These are phyloP conservation scores for Xylocopa sonorina DNA, from an alignment of 1,140 invertebrate genomes.

Conservation along the genomic window DNA sequence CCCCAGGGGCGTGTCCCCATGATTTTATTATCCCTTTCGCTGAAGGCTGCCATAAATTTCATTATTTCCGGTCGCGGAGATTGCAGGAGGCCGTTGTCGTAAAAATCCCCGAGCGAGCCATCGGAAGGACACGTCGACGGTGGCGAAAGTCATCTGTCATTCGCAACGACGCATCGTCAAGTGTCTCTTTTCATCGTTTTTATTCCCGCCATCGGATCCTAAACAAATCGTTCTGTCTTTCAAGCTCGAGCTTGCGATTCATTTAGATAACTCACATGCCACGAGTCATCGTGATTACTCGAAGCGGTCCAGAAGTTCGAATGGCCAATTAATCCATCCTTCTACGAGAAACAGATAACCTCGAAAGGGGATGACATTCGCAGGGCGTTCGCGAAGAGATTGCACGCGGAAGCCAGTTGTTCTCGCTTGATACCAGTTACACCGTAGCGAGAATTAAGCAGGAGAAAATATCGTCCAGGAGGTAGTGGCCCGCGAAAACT, in stretches of 20 bases:
- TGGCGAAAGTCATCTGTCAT: conserved; percentile 35
- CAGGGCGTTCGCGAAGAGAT: too few relatives aligned
- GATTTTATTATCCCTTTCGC: background rate
- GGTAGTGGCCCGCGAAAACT: conserved; percentile 18
- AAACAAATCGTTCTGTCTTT: background rate
- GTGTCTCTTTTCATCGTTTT: conserved; percentile 34
- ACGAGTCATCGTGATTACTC: background rate
- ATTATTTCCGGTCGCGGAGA: conserved; percentile 18
- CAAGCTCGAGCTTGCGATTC: background rate
- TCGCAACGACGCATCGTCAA: background rate
- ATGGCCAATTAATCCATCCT: background rate
- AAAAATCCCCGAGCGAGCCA: conserved; percentile 22
- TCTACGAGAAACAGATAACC: too few relatives aligned
- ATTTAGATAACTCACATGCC: too few relatives aligned
- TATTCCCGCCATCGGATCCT: conserved; percentile 7
- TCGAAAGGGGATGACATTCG: too few relatives aligned
- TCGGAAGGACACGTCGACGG: conserved; percentile 28
- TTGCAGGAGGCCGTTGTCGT: background rate
- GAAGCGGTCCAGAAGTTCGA: too few relatives aligned
- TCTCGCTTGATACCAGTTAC: background rate
- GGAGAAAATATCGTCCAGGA: conserved; percentile 27
- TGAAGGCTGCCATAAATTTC: conserved; percentile 32
- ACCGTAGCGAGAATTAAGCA: conserved; percentile 22
- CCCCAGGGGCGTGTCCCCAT: background rate
- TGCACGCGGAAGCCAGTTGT: background rate